These are phyloP conservation scores for Andinoacara biseriatus DNA, from an alignment of 2,113 vertebrate genomes.

Conservation along the genomic window DNA sequence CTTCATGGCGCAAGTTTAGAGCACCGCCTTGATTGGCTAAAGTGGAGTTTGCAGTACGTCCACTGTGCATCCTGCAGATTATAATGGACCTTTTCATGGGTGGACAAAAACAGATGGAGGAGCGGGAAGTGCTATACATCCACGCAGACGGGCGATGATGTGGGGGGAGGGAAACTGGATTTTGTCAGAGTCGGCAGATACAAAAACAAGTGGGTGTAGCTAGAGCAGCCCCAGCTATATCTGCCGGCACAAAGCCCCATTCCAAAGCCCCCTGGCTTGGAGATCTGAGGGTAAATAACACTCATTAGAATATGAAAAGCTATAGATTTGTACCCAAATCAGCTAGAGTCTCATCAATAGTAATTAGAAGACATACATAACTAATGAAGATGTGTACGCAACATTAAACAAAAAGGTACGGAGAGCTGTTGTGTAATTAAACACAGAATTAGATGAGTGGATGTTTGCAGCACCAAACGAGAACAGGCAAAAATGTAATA, in stretches of 20 bases:
- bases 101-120: conserved; percentile 80
- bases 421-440: conserved; percentile 57
- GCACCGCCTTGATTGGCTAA: conserved; percentile 59
- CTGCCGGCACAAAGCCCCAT: conserved; percentile 71
- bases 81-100: conserved; percentile 81
- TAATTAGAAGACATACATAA: conserved; percentile 83
- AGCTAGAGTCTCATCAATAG: conserved; percentile 79
- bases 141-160: conserved; percentile 70
- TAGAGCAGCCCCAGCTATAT: conserved; percentile 57
- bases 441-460: conserved; percentile 50
- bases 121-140: conserved; percentile 81
- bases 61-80: conserved; percentile 75
- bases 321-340: conserved; percentile 82
- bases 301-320: conserved; percentile 84
- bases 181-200: conserved; percentile 68
- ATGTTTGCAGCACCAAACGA: conserved; percentile 34
- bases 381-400: conserved; percentile 78
- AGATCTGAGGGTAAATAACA: conserved; percentile 81
- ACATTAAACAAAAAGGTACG: conserved; percentile 73
- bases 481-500: background rate
- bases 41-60: conserved; percentile 56
- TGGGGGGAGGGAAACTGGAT: conserved; percentile 54
- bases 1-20: conserved; percentile 51
- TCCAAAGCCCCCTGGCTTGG: conserved; percentile 72
- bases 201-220: conserved; percentile 80